Conservation (phyloP, 2,113 vertebrate genomes). For the Sarotherodon lohbergeri region DNA sequence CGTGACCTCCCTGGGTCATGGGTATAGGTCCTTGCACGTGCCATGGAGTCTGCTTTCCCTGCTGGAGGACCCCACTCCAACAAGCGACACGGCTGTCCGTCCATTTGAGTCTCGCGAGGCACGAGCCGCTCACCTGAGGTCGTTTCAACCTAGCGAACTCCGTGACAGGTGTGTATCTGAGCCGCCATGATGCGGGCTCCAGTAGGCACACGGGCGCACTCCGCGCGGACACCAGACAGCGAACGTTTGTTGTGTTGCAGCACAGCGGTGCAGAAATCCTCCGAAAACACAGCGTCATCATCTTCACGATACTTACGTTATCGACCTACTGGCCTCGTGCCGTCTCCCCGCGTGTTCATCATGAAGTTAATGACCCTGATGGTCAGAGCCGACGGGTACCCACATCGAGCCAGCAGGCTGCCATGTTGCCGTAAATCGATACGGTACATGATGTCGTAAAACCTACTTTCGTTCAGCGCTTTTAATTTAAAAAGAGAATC, state of each 20-base stretch:
- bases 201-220: not conserved
- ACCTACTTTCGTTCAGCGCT: not conserved
- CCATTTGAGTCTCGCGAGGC: not conserved
- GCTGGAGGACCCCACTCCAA: not conserved
- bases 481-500: not conserved
- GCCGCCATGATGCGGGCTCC: conserved; percentile 31
- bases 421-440: conserved; percentile 67
- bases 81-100: not conserved
- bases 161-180: conserved; percentile 1
- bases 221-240: not conserved
- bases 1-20: not conserved
- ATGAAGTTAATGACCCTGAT: not conserved
- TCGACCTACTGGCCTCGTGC: not conserved
- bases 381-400: not conserved
- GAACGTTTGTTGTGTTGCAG: not conserved
- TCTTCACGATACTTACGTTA: conserved; percentile 7
- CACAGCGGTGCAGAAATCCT: not conserved
- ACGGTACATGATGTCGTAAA: conserved; percentile 25
- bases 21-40: not conserved
- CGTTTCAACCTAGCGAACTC: not conserved
- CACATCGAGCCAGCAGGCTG: not conserved
- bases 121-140: not conserved
- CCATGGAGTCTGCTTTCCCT: not conserved
- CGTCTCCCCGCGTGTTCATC: not conserved
- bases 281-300: conserved; percentile 10